Base-by-base conservation (phyloP, 1,140 invertebrate species). In the Drosophila ogumai region DNA sequence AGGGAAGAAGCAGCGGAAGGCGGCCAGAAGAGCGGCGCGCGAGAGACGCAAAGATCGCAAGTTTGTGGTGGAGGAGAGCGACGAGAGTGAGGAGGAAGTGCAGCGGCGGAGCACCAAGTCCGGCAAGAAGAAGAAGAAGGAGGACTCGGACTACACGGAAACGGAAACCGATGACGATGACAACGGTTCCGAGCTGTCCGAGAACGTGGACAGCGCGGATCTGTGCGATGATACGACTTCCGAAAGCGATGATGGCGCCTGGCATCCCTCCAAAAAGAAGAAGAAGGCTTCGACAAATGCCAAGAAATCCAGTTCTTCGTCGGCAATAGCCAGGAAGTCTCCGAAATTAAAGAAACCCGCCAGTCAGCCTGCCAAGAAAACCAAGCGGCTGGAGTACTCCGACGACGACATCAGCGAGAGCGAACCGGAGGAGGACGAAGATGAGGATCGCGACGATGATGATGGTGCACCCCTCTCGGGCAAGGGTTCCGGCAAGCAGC, bases 121-220 rank as follows among this genome's bases (percentile, higher is more conserved):
- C 8, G 12, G 52, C 52, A 92, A 92, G 13, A 91, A 91, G 31
- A 92, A 91, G 52, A 71, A 76, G 10, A 92, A 91, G 15, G 80
- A 82, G 22, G 91, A 92, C 46, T 92, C 81, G 0, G 91, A 92
- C 41, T 91, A 91, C 55, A 93, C 94, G 3, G 95, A 95, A 9
- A 94, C 95, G 0, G 91, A 92, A 36, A 80, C 85, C 0, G 82
- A 96, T 0, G 94, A 95, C 31, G 94, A 94, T 28, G 94, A 94
- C 25, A 94, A 94, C 43, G 71, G 85, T 1, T 91, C 90, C 0
- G 94, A 94, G 43, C 75, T 93, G 6, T 93, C 93, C 25, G 94
- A 95, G 13, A 94, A 94, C 10, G 94, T 95, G 58, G 95, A 95
- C 31, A 95, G 94, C 41, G 95, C 94, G 50, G 94, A 94, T 69